Percentiles rank a stretch among this genome's conserved stretches.
Evolutionary conservation across 2,113 vertebrate genomes (phyloP).

Genomic region (Catharus minimus): DNA sequence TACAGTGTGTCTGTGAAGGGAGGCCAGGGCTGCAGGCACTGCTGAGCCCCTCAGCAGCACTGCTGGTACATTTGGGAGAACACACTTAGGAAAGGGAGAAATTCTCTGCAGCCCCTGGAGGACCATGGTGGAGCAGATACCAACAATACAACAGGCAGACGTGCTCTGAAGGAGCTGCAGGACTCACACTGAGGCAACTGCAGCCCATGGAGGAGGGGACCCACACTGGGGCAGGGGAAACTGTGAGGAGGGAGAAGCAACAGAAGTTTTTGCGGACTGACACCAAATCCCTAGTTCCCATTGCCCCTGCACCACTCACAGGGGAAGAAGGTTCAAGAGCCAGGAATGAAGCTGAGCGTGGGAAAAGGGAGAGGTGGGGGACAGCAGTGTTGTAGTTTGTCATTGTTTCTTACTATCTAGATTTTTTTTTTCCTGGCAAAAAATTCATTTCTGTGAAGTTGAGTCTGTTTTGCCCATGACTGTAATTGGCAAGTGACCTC

Average conservation of each 20-base stretch:
- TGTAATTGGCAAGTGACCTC: not conserved
- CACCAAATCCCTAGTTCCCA: not conserved
- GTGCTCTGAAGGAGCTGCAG: not conserved
- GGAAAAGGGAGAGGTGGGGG: not conserved
- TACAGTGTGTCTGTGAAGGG: not conserved
- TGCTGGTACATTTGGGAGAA: not conserved
- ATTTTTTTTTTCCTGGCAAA: not conserved
- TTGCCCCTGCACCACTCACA: rapidly evolving
- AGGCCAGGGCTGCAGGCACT: rapidly evolving
- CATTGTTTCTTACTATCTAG: not conserved
- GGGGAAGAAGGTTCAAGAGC: rapidly evolving
- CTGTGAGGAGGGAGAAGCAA: not conserved
- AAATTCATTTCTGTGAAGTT: not conserved
- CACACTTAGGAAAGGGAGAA: rapidly evolving
- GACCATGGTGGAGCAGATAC: rapidly evolving
- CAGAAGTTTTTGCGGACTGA: not conserved
- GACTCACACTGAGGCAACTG: not conserved
- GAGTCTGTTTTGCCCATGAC: not conserved
- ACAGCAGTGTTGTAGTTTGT: not conserved
- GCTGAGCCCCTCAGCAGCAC: not conserved
- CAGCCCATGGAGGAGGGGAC: not conserved
- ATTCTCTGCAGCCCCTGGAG: not conserved
- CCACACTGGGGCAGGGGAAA: not conserved
- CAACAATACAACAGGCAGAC: not conserved
- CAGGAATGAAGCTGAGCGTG: not conserved